Conservation (phyloP, 2,888 invertebrate species). For the Nemotelus pantherinus region DNA sequence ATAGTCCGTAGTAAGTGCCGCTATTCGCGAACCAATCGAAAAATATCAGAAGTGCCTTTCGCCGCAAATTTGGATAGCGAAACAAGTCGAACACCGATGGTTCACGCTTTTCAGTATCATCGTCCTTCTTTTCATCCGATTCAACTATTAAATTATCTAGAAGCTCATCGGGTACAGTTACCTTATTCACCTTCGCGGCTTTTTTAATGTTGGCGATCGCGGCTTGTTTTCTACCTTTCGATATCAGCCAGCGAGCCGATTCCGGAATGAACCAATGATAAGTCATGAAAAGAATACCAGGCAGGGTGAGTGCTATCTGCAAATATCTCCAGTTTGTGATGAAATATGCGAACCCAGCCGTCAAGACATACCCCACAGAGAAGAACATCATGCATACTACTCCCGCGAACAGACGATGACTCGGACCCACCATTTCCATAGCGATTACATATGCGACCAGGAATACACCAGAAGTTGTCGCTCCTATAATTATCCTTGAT, state of each 20-base stretch:
- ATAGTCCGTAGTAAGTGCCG: constrained; percentile 80
- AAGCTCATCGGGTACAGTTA: constrained; percentile 67
- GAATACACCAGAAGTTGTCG: constrained; percentile 80
- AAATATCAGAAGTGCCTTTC: constrained; percentile 74
- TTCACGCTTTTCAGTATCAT: constrained; percentile 58
- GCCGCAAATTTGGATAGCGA: constrained; percentile 72
- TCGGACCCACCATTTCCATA: constrained; percentile 79
- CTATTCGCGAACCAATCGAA: constrained; percentile 83
- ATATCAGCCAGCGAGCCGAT: constrained; percentile 77
- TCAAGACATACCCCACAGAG: constrained; percentile 76
- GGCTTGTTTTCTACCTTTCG: constrained; percentile 71
- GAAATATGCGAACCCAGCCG: constrained; percentile 73
- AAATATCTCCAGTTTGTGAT: constrained; percentile 76
- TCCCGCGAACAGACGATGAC: constrained; percentile 74
- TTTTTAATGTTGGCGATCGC: constrained; percentile 71
- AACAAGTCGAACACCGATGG: constrained; percentile 71
- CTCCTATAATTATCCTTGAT: constrained; percentile 74
- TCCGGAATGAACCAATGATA: constrained; percentile 83
- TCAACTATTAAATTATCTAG: constrained; percentile 68
- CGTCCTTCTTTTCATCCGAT: constrained; percentile 58
- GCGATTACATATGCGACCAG: constrained; percentile 82
- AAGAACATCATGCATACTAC: constrained; percentile 80
- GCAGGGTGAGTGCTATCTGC: constrained; percentile 75
- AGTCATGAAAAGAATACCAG: constrained; percentile 73
- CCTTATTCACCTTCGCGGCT: constrained; percentile 74